Evolutionary conservation across 2,113 vertebrate genomes (phyloP).

Genomic region (Nibea albiflora): DNA sequence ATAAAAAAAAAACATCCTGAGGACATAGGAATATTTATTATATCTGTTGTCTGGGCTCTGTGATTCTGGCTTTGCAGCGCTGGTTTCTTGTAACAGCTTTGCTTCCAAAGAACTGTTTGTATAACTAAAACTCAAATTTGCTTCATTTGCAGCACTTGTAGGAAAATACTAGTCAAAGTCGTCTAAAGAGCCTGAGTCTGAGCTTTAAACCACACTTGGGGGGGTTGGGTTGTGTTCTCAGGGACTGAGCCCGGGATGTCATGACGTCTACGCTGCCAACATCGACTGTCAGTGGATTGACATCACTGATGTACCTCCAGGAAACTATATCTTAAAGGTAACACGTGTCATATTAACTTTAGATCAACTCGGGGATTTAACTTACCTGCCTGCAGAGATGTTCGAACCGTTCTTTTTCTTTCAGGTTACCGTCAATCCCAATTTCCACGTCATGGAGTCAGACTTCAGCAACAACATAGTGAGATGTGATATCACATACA

Average conservation of each 20-base stretch:
- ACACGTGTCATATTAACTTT: not conserved
- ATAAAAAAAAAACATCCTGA: constrained; percentile 19
- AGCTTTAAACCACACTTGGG: constrained; percentile 9
- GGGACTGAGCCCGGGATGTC: constrained; percentile 89
- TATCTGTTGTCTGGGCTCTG: constrained; percentile 47
- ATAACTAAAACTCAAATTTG: constrained; percentile 28
- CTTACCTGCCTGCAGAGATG: not conserved
- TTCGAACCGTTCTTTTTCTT: not conserved
- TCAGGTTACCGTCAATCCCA: constrained; percentile 88
- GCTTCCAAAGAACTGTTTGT: constrained; percentile 45
- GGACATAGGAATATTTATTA: constrained; percentile 41
- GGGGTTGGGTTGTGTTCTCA: constrained; percentile 58
- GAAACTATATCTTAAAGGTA: constrained; percentile 88
- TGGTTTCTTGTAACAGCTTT: constrained; percentile 35
- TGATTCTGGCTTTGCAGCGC: constrained; percentile 39
- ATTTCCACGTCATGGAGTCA: constrained; percentile 83
- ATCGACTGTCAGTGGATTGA: constrained; percentile 93
- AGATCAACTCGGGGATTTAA: not conserved
- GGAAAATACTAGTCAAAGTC: constrained; percentile 29
- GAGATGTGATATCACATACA: constrained; percentile 87
- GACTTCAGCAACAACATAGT: constrained; percentile 88
- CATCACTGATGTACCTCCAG: constrained; percentile 88
- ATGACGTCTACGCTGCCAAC: constrained; percentile 89
- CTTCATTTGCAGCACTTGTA: constrained; percentile 40
- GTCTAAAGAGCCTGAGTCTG: not conserved